Evolutionary conservation across 2,888 invertebrate genomes (phyloP), one percentile per base, ranked within the genome.

Genomic region (Apodemia zela): DNA sequence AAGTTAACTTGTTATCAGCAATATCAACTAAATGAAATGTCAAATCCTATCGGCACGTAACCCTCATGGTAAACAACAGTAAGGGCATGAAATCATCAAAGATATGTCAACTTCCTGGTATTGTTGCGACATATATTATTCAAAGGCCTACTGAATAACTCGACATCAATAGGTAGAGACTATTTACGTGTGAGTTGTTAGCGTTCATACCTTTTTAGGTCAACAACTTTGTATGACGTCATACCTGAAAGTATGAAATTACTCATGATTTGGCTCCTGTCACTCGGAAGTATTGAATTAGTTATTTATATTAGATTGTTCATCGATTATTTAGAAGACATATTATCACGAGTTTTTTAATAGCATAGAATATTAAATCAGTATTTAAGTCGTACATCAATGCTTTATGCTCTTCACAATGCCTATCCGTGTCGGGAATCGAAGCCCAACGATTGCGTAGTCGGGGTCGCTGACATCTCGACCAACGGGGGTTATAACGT

Each of bases 171-270:
- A 15, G 21, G 61, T 18, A 51, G 17, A 61, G 25, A 49, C 18
- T 33, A 49, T 61, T 29, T 15, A 35, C 49, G 47, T 51, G 51
- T 17, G 18, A 21, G 10, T 51, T 51, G 51, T 51, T 51, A 21
- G 29, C 45, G 29, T 57, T 42, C 57, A 42, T 64, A 67, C 69
- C 67, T 71, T 73, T 69, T 70, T 76, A 68, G 81, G 80, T 81
- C 80, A 82, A 78, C 76, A 79, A 78, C 80, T 74, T 75, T 59
- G 66, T 63, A 74, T 83, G 80, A 82, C 79, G 79, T 80, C 80
- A 81, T 70, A 69, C 67, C 71, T 74, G 72, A 79, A 74, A 77
- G 72, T 75, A 69, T 45, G 63, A 67, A 67, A 68, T 70, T 71
- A 71, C 69, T 74, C 71, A 71, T 67, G 68, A 69, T 65, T 69